Evolutionary conservation across 2,113 vertebrate species (phyloP).

Genomic region (Chunga burmeisteri): DNA sequence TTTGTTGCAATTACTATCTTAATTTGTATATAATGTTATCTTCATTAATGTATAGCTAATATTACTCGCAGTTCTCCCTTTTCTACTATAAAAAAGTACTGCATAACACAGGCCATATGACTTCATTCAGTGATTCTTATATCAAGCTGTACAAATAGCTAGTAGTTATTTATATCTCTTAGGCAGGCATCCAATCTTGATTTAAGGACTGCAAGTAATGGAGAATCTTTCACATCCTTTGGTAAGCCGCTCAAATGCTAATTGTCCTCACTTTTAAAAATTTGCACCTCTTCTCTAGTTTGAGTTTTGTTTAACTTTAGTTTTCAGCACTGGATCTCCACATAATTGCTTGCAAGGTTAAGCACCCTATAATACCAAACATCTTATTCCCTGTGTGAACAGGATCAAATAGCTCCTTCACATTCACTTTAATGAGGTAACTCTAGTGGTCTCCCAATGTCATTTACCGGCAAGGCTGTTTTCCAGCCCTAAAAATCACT

Average conservation of each 20-base stretch:
- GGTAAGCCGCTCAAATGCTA: not conserved
- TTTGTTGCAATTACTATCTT: not conserved
- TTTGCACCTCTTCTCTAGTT: slow-evolving; percentile 20
- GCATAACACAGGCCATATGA: slow-evolving; percentile 6
- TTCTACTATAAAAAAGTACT: not conserved
- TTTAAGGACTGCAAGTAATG: slow-evolving; percentile 35
- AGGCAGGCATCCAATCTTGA: slow-evolving; percentile 55
- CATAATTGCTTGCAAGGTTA: not conserved
- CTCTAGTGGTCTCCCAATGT: not conserved
- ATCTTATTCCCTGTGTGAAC: not conserved
- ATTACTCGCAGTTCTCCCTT: not conserved
- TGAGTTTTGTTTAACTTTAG: slow-evolving; percentile 49
- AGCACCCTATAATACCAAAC: slow-evolving; percentile 44
- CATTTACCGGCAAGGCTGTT: not conserved
- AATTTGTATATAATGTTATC: too few species aligned
- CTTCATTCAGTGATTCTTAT: not conserved
- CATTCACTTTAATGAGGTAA: not conserved
- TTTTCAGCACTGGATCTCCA: slow-evolving; percentile 22
- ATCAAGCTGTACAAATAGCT: slow-evolving; percentile 60
- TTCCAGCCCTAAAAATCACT: not conserved
- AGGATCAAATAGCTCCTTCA: not conserved
- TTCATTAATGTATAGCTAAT: not conserved
- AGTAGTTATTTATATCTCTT: slow-evolving; percentile 40
- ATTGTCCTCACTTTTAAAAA: slow-evolving; percentile 21
- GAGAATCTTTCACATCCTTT: slow-evolving; percentile 17